phyloP scores from a whole-genome alignment of 2,888 invertebrate genomes.

The Yponomeuta plumbellus region DNA sequence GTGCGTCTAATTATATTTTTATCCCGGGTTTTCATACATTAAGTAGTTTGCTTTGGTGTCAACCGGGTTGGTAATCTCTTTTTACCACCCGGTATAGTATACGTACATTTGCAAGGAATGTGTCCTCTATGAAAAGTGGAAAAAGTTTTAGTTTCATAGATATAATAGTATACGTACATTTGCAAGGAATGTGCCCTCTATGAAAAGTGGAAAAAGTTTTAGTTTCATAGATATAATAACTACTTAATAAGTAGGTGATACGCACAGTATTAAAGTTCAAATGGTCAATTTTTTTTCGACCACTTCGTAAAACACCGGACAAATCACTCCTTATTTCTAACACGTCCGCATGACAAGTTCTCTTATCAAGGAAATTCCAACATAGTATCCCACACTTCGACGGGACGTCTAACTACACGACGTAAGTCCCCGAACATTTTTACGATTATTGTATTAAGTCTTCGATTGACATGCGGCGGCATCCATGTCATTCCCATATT shows the following conservation, averaged over 20 bases:
- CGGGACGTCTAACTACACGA: neutral
- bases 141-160: neutral
- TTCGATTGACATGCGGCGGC: conserved; percentile 71
- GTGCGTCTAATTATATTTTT: no score
- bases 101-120: no score
- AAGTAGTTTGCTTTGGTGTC: no score
- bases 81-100: no score
- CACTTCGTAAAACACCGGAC: neutral
- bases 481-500: conserved; percentile 71
- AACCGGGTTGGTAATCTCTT: no score
- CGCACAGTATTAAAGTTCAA: no score
- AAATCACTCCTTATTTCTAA: neutral
- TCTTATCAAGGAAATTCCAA: neutral
- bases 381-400: conserved; percentile 6
- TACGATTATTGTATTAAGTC: conserved; percentile 76
- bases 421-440: conserved; percentile 33
- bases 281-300: no score
- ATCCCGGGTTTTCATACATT: no score
- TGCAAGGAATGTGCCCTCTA: no score
- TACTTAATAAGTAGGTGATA: neutral
- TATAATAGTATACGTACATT: neutral
- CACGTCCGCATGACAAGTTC: neutral
- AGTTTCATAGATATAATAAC: neutral
- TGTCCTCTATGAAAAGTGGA: no score
- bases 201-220: neutral